These are phyloP conservation scores for Dolichotis patagonum DNA, from an alignment of 2,113 vertebrate species.

Conservation along the genomic window DNA sequence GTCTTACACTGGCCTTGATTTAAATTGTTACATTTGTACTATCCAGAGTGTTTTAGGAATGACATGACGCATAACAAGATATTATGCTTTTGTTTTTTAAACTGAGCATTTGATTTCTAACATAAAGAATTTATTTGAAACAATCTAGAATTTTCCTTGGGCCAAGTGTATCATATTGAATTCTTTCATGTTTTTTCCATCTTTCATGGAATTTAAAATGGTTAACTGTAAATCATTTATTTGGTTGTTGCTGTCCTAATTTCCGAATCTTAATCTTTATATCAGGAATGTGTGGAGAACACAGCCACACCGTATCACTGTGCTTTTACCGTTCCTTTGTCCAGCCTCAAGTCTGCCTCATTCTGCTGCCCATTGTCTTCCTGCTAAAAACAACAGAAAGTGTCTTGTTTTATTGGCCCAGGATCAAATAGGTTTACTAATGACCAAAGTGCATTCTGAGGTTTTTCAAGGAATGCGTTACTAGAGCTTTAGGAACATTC, in stretches of 20 bases:
- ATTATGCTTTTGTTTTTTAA: conserved; percentile 58
- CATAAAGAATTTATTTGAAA: conserved; percentile 75
- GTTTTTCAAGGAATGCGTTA: conserved; percentile 88
- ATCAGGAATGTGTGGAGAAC: conserved; percentile 69
- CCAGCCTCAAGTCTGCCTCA: conserved; percentile 75
- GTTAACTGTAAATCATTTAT: conserved; percentile 67
- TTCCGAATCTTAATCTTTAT: conserved; percentile 54
- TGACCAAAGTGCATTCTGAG: not conserved
- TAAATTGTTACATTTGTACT: conserved; percentile 73
- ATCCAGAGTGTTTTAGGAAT: conserved; percentile 74
- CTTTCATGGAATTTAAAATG: conserved; percentile 64
- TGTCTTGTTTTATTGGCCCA: not conserved
- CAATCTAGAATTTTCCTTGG: conserved; percentile 74
- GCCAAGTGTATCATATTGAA: conserved; percentile 70
- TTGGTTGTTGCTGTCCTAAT: conserved; percentile 72
- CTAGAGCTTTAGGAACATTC: conserved; percentile 90
- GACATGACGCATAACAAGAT: conserved; percentile 59
- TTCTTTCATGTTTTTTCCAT: conserved; percentile 68
- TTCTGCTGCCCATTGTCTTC: conserved; percentile 85
- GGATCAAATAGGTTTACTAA: not conserved
- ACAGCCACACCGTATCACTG: conserved; percentile 20
- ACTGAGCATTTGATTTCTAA: conserved; percentile 65
- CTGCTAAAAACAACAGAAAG: conserved; percentile 83
- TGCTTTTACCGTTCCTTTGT: conserved; percentile 71
- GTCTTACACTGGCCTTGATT: conserved; percentile 68